phyloP scores from a whole-genome alignment of 2,113 vertebrate species.

The Microcebus murinus region DNA sequence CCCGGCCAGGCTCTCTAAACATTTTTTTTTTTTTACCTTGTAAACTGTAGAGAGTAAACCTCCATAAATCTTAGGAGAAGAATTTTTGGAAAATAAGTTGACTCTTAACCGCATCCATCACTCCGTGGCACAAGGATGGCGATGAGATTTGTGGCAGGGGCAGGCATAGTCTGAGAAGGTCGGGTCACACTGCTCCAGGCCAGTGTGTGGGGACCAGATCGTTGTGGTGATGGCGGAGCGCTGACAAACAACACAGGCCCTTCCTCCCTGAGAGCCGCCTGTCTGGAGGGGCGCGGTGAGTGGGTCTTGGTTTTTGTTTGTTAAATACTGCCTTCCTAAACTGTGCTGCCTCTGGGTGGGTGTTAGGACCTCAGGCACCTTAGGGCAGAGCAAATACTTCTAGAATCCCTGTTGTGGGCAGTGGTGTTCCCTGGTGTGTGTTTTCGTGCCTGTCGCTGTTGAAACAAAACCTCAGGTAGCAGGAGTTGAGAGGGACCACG shows the following conservation, averaged over 20 bases:
- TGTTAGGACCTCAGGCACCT: neutral
- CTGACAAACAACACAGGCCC: neutral
- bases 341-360: accelerated
- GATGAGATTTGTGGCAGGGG: neutral
- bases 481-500: neutral
- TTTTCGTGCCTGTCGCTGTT: neutral
- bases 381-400: neutral
- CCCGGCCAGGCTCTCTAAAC: neutral
- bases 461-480: neutral
- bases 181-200: neutral
- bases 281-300: neutral
- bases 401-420: neutral
- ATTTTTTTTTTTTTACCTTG: neutral
- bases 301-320: neutral
- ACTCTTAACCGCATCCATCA: neutral
- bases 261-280: neutral
- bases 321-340: neutral
- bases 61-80: neutral
- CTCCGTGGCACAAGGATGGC: neutral
- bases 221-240: neutral
- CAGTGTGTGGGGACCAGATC: neutral
- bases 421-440: neutral
- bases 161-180: too few relatives aligned
- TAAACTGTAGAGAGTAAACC: neutral
- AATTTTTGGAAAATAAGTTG: neutral